These are phyloP conservation scores for Pyrochroa serraticornis DNA, from an alignment of 2,888 invertebrate genomes.

Conservation along the genomic window DNA sequence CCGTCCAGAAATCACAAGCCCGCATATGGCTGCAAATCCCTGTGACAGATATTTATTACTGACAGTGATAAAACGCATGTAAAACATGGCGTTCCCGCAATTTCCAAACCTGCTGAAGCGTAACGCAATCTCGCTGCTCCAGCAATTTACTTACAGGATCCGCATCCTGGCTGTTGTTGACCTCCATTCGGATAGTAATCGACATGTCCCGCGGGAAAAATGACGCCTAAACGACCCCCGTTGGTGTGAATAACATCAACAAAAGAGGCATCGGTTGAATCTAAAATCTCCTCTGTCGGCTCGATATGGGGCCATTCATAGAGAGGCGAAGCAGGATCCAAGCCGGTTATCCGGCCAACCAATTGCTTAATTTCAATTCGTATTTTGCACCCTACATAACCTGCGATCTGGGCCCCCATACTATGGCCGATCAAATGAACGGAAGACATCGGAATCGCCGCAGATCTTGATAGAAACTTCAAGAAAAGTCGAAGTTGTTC, in stretches of 20 bases:
- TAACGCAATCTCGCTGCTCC: background rate
- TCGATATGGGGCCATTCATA: slow-evolving; percentile 54
- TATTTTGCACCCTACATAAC: slow-evolving; percentile 54
- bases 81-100: slow-evolving; percentile 2
- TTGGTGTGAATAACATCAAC: slow-evolving; percentile 66
- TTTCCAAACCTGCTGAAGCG: background rate
- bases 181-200: slow-evolving; percentile 70
- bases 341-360: slow-evolving; percentile 58
- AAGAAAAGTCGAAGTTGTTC: slow-evolving; percentile 54
- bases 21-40: slow-evolving; percentile 51
- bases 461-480: slow-evolving; percentile 38
- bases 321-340: slow-evolving; percentile 64
- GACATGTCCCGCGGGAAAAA: slow-evolving; percentile 58
- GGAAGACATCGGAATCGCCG: slow-evolving; percentile 35
- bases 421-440: slow-evolving; percentile 63
- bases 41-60: slow-evolving; percentile 30
- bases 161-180: slow-evolving; percentile 63
- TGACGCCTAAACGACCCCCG: slow-evolving; percentile 57
- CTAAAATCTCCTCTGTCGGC: slow-evolving; percentile 55
- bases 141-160: slow-evolving; percentile 41
- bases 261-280: slow-evolving; percentile 59
- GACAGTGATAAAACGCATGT: slow-evolving; percentile 13
- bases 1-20: slow-evolving; percentile 51
- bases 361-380: slow-evolving; percentile 42
- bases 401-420: slow-evolving; percentile 62